Percentiles rank a stretch among this genome's conserved stretches.
These are phyloP conservation scores for Felis catus DNA, from an alignment of 2,113 vertebrate species.

Conservation along the genomic window DNA sequence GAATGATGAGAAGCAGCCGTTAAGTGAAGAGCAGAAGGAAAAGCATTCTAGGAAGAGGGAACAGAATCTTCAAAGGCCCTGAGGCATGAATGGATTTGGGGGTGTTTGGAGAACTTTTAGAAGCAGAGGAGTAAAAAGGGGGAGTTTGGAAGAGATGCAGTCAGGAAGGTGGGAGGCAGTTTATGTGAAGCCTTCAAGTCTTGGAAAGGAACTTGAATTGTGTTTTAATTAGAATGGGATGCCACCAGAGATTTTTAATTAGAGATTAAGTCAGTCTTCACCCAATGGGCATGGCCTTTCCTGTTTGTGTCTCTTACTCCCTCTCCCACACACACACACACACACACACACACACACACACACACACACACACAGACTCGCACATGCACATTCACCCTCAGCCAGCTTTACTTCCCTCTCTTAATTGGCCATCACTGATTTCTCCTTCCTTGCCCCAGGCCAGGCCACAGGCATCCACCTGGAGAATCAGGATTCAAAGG, in stretches of 20 bases:
- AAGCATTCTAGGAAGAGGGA: neutral
- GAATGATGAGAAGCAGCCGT: neutral
- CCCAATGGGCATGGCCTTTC: neutral
- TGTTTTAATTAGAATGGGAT: neutral
- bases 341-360: neutral
- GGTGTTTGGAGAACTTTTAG: neutral
- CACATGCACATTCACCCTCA: neutral
- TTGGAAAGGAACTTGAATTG: neutral
- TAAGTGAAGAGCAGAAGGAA: neutral
- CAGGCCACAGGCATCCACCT: neutral
- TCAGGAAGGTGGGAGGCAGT: neutral
- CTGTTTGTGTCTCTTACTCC: neutral
- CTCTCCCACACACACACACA: neutral
- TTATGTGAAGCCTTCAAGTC: neutral
- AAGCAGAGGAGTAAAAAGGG: neutral
- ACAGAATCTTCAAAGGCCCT: neutral
- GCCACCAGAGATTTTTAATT: neutral
- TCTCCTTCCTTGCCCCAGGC: neutral
- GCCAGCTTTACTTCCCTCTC: neutral
- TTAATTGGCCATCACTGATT: neutral
- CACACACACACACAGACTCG: no score
- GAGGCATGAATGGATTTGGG: neutral
- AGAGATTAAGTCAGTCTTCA: neutral
- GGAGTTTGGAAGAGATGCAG: neutral
- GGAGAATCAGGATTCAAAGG: neutral